These are phyloP conservation scores for Archegozetes longisetosus DNA, from an alignment of 1,140 invertebrate genomes.

Conservation along the genomic window DNA sequence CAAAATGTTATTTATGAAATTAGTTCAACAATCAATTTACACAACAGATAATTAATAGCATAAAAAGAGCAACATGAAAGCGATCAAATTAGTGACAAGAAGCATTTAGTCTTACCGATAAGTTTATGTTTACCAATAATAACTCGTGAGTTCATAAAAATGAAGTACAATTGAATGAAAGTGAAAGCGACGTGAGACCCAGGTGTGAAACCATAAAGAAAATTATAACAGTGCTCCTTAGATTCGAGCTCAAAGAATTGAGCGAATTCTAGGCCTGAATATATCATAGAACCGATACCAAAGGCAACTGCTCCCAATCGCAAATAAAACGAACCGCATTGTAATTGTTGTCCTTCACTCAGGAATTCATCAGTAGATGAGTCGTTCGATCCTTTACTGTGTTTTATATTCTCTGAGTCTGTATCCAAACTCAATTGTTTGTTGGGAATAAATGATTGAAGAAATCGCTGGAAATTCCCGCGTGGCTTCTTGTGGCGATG, in stretches of 20 bases:
- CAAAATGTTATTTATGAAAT: too few species aligned
- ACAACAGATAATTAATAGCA: too few species aligned
- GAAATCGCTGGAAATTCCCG: not conserved
- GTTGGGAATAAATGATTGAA: not conserved
- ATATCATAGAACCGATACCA: constrained; percentile 85
- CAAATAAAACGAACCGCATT: constrained; percentile 77
- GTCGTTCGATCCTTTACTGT: not conserved
- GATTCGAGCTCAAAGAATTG: constrained; percentile 77
- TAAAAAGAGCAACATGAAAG: too few species aligned
- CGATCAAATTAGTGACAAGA: too few species aligned
- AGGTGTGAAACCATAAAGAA: constrained; percentile 66
- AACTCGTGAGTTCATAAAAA: constrained; percentile 64
- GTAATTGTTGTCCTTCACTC: constrained; percentile 9
- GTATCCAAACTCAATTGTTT: not conserved
- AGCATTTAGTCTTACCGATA: too few species aligned
- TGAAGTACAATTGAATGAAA: constrained; percentile 90
- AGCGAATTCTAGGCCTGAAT: constrained; percentile 79
- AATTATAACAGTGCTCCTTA: constrained; percentile 67
- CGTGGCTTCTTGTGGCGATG: constrained; percentile 7
- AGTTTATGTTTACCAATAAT: constrained; percentile 15
- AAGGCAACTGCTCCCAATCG: constrained; percentile 85
- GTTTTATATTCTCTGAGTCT: not conserved
- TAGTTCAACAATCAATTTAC: too few species aligned
- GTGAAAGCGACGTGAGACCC: constrained; percentile 78
- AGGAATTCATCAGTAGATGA: constrained; percentile 1